Percentiles rank a stretch among this genome's conserved stretches.
phyloP scores from a whole-genome alignment of 1,140 invertebrate species.

The Helicoverpa armigera region DNA sequence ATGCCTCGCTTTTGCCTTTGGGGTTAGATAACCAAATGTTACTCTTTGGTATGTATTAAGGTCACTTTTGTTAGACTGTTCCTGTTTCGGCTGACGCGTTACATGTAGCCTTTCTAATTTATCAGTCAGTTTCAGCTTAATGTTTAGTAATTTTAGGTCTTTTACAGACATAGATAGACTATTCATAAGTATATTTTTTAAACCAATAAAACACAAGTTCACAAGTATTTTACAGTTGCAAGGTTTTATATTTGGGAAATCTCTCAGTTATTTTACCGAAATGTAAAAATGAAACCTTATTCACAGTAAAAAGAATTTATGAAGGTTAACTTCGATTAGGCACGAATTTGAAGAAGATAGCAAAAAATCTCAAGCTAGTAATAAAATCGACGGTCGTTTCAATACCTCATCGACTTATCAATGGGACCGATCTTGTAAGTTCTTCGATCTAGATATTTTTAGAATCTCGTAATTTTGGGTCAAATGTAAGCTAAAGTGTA shows the following conservation, averaged over 20 bases:
- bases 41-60: neutral
- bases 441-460: neutral
- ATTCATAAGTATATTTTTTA: too few species aligned
- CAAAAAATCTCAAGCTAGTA: neutral
- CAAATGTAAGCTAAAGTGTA: neutral
- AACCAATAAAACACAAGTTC: too few species aligned
- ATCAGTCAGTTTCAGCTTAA: neutral
- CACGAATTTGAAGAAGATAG: too few species aligned
- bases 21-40: conserved; percentile 3
- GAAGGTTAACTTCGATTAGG: too few species aligned
- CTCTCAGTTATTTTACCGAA: too few species aligned
- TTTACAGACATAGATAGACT: too few species aligned
- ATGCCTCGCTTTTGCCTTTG: neutral
- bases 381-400: neutral
- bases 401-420: neutral
- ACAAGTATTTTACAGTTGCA: too few species aligned
- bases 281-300: too few species aligned
- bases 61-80: conserved; percentile 15
- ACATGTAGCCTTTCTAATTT: neutral
- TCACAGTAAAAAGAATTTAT: too few species aligned
- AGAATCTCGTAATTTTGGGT: neutral
- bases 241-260: too few species aligned
- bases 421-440: neutral
- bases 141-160: neutral
- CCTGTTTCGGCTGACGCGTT: neutral